Evolutionary conservation across 2,888 invertebrate genomes (phyloP).

Genomic region (Hirtodrosophila duncani): DNA sequence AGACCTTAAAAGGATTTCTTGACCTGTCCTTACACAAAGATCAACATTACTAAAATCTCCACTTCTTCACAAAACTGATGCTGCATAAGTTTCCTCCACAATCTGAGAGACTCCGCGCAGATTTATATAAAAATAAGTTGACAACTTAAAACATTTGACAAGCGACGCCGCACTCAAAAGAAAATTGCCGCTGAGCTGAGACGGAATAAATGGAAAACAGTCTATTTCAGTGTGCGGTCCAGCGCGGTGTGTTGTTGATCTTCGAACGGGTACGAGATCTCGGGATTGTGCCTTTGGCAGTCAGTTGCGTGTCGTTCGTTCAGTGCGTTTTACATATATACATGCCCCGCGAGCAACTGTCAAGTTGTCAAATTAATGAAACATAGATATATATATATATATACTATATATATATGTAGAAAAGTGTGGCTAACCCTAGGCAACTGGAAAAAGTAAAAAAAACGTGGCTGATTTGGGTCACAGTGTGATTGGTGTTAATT

Average conservation of each 20-base stretch:
- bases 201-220: slow-evolving; percentile 46
- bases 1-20: no score
- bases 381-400: slow-evolving; percentile 24
- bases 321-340: slow-evolving; percentile 16
- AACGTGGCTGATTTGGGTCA: slow-evolving; percentile 55
- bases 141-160: slow-evolving; percentile 35
- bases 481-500: slow-evolving; percentile 34
- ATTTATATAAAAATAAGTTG: slow-evolving; percentile 23
- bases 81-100: neutral
- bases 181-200: slow-evolving; percentile 25
- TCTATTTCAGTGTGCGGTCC: slow-evolving; percentile 77
- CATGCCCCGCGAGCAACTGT: slow-evolving; percentile 21
- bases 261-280: slow-evolving; percentile 3
- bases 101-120: neutral
- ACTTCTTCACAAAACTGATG: no score
- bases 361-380: slow-evolving; percentile 55
- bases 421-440: neutral
- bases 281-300: no score
- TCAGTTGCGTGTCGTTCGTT: slow-evolving; percentile 2
- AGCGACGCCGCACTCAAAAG: slow-evolving; percentile 17
- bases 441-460: slow-evolving; percentile 45
- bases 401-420: slow-evolving; percentile 17
- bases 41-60: no score
- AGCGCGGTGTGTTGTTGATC: slow-evolving; percentile 63
- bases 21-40: no score